These are phyloP conservation scores for Syndactyla subalaris DNA, from an alignment of 2,797 vertebrate genomes.

Conservation along the genomic window DNA sequence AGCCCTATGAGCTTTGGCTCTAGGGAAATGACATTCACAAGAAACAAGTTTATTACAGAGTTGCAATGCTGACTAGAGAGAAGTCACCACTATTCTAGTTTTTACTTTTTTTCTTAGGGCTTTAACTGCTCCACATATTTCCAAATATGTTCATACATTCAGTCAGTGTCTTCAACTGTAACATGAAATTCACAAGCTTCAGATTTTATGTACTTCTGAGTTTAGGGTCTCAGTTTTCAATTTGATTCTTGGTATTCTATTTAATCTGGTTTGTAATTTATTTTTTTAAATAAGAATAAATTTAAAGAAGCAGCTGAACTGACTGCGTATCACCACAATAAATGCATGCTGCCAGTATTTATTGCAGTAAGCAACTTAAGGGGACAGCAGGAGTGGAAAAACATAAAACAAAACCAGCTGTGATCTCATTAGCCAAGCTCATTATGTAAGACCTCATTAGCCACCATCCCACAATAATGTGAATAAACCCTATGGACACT, in stretches of 20 bases:
- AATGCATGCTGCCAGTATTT: neutral
- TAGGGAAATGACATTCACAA: neutral
- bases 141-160: neutral
- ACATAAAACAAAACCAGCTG: conserved; percentile 33
- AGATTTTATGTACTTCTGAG: neutral
- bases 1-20: neutral
- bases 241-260: neutral
- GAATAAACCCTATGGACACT: neutral
- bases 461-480: conserved; percentile 9
- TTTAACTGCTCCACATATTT: neutral
- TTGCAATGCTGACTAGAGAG: neutral
- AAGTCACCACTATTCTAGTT: neutral
- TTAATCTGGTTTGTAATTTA: neutral
- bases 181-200: neutral
- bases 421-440: conserved; percentile 70
- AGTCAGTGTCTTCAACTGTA: neutral
- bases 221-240: neutral
- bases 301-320: neutral
- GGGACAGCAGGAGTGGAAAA: neutral
- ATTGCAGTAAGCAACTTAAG: conserved; percentile 3
- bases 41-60: neutral
- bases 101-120: neutral
- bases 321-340: neutral
- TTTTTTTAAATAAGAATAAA: neutral
- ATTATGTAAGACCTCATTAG: conserved; percentile 69